These are phyloP conservation scores for Herpetotheres cachinnans DNA, from an alignment of 2,113 vertebrate genomes.

Conservation along the genomic window DNA sequence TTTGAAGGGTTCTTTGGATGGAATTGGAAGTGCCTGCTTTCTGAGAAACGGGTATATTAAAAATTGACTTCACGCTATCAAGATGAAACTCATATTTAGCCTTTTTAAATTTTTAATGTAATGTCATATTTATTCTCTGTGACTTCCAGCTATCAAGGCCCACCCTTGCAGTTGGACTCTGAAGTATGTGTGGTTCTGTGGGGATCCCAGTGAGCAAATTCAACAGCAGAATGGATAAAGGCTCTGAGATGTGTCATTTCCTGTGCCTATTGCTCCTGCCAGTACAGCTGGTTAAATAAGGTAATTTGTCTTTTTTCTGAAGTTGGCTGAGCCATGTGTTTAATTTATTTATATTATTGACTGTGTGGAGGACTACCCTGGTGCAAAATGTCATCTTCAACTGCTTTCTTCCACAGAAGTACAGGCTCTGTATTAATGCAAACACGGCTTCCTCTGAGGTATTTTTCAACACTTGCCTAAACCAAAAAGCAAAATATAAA, in stretches of 20 bases:
- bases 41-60: not conserved
- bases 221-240: not conserved
- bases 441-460: not conserved
- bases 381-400: not conserved
- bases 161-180: not conserved
- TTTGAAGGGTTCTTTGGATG: conserved; percentile 36
- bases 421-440: not conserved
- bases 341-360: conserved; percentile 47
- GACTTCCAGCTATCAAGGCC: not conserved
- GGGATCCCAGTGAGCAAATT: not conserved
- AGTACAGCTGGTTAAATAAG: conserved; percentile 6
- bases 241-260: not conserved
- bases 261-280: not conserved
- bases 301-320: conserved; percentile 12
- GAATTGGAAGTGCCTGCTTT: not conserved
- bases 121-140: not conserved
- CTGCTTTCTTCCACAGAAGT: not conserved
- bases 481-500: not conserved
- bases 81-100: conserved; percentile 15
- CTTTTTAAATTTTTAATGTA: not conserved
- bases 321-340: not conserved
- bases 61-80: not conserved
- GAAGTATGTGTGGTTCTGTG: not conserved
- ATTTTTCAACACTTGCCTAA: not conserved
- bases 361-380: not conserved